phyloP scores from a whole-genome alignment of 2,113 vertebrate species.

The human (Homo sapiens) region GRCh38 chr6:142394001-142394500 shows the following conservation, averaged over 20 bases:
- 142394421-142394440: background rate
- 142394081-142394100: background rate
- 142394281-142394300: background rate
- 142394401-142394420: background rate
- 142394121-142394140: background rate
- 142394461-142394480: background rate
- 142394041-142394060: background rate
- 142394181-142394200: background rate
- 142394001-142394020: background rate
- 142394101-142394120: background rate
- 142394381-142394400: background rate
- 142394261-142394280: background rate
- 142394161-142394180: constrained; percentile 35
- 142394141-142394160: background rate
- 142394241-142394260: constrained; percentile 7
- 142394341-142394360: background rate
- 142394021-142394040: background rate
- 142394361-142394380: constrained; percentile 2
- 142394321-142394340: background rate
- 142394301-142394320: background rate
- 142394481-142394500: background rate
- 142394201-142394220: background rate
- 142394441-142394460: background rate
- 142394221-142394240: background rate
- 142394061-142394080: background rate